A percentile compares a stretch with the other conserved stretches of the same genome.
Evolutionary conservation across 2,797 vertebrate species (phyloP).

Genomic region (Phrynocephalus guinanensis): DNA sequence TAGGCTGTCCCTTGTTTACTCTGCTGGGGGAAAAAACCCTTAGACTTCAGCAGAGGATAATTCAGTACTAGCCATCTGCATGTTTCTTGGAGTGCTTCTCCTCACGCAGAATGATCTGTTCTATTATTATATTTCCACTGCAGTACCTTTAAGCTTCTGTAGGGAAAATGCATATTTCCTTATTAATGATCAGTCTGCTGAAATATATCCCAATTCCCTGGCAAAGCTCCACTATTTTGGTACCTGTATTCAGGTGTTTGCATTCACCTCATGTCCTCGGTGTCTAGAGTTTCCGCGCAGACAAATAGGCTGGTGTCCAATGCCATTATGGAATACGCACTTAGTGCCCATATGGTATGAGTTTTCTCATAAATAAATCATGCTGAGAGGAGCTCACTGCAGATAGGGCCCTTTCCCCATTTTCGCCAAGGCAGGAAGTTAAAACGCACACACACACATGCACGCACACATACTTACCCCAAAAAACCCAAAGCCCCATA

Average conservation of each 20-base stretch:
- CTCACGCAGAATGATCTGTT: constrained; percentile 53
- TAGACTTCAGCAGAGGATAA: constrained; percentile 37
- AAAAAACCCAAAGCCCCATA: too few species aligned
- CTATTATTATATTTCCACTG: constrained; percentile 58
- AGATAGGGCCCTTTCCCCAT: constrained; percentile 32
- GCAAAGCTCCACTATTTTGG: constrained; percentile 37
- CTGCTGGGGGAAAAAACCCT: constrained; percentile 40
- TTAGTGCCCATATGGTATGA: constrained; percentile 53
- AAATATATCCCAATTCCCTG: constrained; percentile 49
- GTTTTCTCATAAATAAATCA: constrained; percentile 65
- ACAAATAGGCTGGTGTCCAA: constrained; percentile 58
- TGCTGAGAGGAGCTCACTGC: constrained; percentile 37
- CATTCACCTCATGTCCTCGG: constrained; percentile 56
- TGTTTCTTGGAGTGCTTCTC: constrained; percentile 64
- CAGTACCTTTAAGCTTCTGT: constrained; percentile 37
- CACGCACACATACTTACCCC: too few species aligned
- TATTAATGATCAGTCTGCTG: constrained; percentile 49
- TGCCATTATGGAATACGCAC: constrained; percentile 36
- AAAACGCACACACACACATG: neutral
- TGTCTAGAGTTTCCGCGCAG: constrained; percentile 49
- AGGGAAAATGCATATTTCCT: constrained; percentile 47
- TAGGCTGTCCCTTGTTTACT: constrained; percentile 29
- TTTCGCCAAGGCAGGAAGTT: neutral
- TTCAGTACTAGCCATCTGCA: constrained; percentile 15
- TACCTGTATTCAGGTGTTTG: constrained; percentile 45